Evolutionary conservation across 1,140 invertebrate genomes (phyloP).

Genomic region (Frieseomelitta varia): DNA sequence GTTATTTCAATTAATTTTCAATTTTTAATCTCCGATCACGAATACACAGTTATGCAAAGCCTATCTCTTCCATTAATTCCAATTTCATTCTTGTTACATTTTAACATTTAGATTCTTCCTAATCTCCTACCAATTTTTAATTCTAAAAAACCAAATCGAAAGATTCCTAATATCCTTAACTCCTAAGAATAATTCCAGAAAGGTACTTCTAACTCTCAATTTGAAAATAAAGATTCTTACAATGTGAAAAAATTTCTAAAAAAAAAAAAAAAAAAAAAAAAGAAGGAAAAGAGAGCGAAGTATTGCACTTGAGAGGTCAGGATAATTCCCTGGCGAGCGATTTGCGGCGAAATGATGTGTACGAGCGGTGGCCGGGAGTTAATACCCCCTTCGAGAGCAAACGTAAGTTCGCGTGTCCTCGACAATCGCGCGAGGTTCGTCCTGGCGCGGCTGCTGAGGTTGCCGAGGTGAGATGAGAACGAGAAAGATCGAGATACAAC

Average conservation of each 20-base stretch:
- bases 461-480: conserved; percentile 69
- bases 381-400: conserved; percentile 54
- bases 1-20: too few relatives aligned
- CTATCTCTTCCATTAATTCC: too few relatives aligned
- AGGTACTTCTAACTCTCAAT: background rate
- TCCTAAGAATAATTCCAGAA: too few relatives aligned
- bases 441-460: conserved; percentile 64
- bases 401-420: conserved; percentile 58
- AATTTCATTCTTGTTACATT: background rate
- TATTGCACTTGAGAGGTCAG: too few relatives aligned
- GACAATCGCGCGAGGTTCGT: conserved; percentile 42
- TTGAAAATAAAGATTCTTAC: background rate
- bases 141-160: too few relatives aligned
- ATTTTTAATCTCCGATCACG: too few relatives aligned
- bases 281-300: background rate
- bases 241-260: background rate
- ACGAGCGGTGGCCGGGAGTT: conserved; percentile 23
- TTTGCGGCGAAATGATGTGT: conserved; percentile 1
- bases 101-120: too few relatives aligned
- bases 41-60: too few relatives aligned
- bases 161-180: too few relatives aligned
- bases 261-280: too few relatives aligned
- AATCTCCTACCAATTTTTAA: too few relatives aligned
- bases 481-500: conserved; percentile 50
- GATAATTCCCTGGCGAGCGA: background rate